Base-by-base conservation (phyloP, 30 jellyfish, hydroid and myxozoan genomes). In the Kudoa iwatai region DNA sequence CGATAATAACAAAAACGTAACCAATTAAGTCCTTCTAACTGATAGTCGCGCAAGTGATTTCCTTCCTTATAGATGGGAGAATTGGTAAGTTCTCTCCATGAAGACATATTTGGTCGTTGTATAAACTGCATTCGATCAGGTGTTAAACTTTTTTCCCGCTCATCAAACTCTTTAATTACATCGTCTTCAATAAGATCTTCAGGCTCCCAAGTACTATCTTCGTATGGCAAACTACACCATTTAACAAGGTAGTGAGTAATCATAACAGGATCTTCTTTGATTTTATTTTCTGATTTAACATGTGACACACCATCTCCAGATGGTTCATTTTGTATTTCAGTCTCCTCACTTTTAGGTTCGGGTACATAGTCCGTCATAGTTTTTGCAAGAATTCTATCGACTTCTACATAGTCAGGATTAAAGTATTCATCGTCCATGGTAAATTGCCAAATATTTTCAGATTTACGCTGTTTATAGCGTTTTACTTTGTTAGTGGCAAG, bases 121-220 rank as follows among this genome's bases (percentile, higher is more conserved):
- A 52, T 52, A 19, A 44, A 57, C 84, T 57, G 35, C 9, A 1
- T 54, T 21, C 31, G 34, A 21, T 68, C 83, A n/a, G 55, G 42
- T 0, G 86, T 67, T 0, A 85, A 85, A 1, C 83, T 82, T 36
- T 68, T 58, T 50, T 68, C 58, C 33, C 60, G 64, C 51, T 68
- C 85, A 9, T 51, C 54, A 33, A 43, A 68, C 48, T 68, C 65
- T 26, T 49, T 32, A 39, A 68, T 50, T 42, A 47, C 50, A 17
- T 64, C 57, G 36, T 68, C 90, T 32, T 68, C 90, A 39, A 68
- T 66, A 40, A 54, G 2, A 50, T 56, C 89, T 74, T 68, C 65
- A n/a, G 58, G 65, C 54, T 68, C 90, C 90, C 90, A 68, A 4
- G 90, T 68, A 54, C 90, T 68, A 21, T 68, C 90, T 44, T 68